Conservation (phyloP, 2,888 invertebrate species). For the Nymphalis urticae region DNA sequence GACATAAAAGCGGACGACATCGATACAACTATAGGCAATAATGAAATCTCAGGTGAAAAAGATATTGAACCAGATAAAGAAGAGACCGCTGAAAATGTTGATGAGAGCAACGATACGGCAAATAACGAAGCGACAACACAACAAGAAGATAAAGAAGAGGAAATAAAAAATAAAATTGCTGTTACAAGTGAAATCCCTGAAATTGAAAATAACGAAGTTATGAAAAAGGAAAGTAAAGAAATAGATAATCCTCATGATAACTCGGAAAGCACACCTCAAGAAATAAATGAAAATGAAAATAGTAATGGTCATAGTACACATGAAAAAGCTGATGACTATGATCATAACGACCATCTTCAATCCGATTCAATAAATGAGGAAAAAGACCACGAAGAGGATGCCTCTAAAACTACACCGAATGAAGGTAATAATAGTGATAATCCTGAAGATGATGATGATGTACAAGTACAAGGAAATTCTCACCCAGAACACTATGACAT, state of each 20-base stretch:
- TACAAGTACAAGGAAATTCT: slow-evolving; percentile 74
- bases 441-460: slow-evolving; percentile 81
- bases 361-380: slow-evolving; percentile 10
- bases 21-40: slow-evolving; percentile 25
- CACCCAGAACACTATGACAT: slow-evolving; percentile 67
- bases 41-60: slow-evolving; percentile 37
- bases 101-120: slow-evolving; percentile 29
- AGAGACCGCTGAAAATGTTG: slow-evolving; percentile 35
- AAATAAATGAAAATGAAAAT: slow-evolving; percentile 20
- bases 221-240: slow-evolving; percentile 28
- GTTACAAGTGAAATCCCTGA: neutral
- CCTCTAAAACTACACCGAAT: slow-evolving; percentile 48
- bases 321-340: slow-evolving; percentile 28
- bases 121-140: slow-evolving; percentile 39
- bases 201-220: slow-evolving; percentile 21
- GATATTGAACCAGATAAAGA: slow-evolving; percentile 38
- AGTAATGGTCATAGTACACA: slow-evolving; percentile 16
- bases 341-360: slow-evolving; percentile 14
- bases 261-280: slow-evolving; percentile 22
- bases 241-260: slow-evolving; percentile 30
- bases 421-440: slow-evolving; percentile 72
- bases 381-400: slow-evolving; percentile 48
- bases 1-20: slow-evolving; percentile 32
- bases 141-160: slow-evolving; percentile 26
- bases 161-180: slow-evolving; percentile 28